Evolutionary conservation across 1,140 invertebrate species (phyloP), one percentile per base, ranked within the genome.

Genomic region (Spodoptera litura): DNA sequence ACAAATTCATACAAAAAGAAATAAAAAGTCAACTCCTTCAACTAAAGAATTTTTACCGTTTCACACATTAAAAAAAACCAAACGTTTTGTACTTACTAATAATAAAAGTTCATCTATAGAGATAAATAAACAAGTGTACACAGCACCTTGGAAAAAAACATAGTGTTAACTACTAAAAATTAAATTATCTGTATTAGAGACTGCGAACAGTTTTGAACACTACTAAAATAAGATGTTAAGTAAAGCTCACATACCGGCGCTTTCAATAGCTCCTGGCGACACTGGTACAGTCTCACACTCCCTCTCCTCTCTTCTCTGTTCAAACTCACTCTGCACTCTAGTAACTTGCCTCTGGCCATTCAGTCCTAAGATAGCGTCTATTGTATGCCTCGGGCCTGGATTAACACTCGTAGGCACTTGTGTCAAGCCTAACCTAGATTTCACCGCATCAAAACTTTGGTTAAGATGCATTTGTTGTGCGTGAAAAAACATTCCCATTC

Each of bases 401-500:
- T 86, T 89, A n/a, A 91, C 91, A 76, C 87, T 84, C 12, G 88
- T 74, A 31, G 81, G 78, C 88, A 90, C 90, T 85, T 92, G 91
- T 12, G 91, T 91, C 80, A 93, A 76, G 5, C 89, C 91, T 76
- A 94, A 80, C 78, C 93, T 81, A 55, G 85, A 85, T 84, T 93
- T 93, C 51, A 93, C 91, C 8, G 89, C 91, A 78, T 94, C 93
- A 71, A 93, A 91, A 80, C 88, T 91, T 76, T 92, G 90, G 35
- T 92, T 93, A 10, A 93, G 70, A 74, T 93, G 91, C 89, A 93
- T 93, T 80, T 93, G 93, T 53, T 93, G 92, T 68, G 91, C 91
- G 80, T 94, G 92, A 78, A 93, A 93, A 79, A 94, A 93, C 92
- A 94, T 93, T 3, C 93, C 93, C 93, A 94, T 93, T 4, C 93